Base-by-base conservation (phyloP, 1,140 invertebrate species). In the Zophobas atratus region DNA sequence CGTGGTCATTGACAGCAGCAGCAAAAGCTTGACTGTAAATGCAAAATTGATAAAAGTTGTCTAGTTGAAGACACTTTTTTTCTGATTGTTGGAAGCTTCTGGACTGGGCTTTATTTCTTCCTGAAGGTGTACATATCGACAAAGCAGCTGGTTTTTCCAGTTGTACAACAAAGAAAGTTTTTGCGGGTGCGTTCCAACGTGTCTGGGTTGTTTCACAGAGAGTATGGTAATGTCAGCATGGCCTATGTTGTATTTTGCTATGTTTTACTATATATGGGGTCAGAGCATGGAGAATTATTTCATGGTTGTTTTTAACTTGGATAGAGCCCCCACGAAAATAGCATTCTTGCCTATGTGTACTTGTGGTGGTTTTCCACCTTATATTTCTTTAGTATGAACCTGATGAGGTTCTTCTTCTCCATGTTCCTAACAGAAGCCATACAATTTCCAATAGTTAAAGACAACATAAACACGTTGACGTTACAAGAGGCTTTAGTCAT, bases 41-140 rank as follows among this genome's bases (percentile, higher is more conserved):
- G 82, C 80, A 51, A 72, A 57, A 75, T 2, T 87, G 87, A 82
- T 38, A 46, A 55, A 6, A 80, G 85, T 20, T 90, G 88, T 78
- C 79, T 92, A 1, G 86, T 88, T 46, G 89, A 91, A 77, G 87
- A 89, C 75, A 86, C 89, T 67, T 87, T 90, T 5, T 93, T 92
- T 81, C 80, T 94, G 20, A 86, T 93, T 6, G 86, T 92, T 77
- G 90, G 90, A 71, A 93, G 93, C 32, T 87, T 93, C 49, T 93
- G 91, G 88, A 91, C 90, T 75, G 93, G 93, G 55, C 86, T 92
- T 70, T 93, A 91, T 81, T 92, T 91, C 81, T 94, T 93, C 79
- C 79, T 90, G 0, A 90, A 88, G 79, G 85, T 88, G 2, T 89
- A 90, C 78, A 88, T 88, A 38, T 84, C 86, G 4, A 87, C 89